phyloP scores from a whole-genome alignment of 1,140 invertebrate species.

The Tetraneura akinire region DNA sequence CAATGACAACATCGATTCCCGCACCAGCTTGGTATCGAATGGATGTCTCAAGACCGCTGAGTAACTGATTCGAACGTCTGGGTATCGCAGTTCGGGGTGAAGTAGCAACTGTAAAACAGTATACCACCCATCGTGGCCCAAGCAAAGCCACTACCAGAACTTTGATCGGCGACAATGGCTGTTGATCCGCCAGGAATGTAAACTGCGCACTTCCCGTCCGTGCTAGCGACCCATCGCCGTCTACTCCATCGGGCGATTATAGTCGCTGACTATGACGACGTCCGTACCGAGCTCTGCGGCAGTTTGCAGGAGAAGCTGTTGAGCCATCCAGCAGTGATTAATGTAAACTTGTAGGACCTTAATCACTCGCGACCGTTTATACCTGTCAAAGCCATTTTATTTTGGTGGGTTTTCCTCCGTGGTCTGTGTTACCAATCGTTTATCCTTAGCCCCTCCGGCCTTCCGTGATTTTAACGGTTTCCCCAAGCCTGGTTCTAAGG shows the following conservation, averaged over 20 bases:
- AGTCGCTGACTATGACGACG: background rate
- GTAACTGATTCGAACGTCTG: background rate
- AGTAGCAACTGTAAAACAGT: background rate
- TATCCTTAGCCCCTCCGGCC: too few relatives aligned
- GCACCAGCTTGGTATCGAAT: background rate
- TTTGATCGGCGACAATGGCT: background rate
- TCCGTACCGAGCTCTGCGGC: background rate
- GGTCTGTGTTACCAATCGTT: too few relatives aligned
- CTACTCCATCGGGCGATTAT: background rate
- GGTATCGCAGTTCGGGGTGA: background rate
- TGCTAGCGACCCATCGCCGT: background rate
- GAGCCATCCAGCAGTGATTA: background rate
- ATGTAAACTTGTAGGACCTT: background rate
- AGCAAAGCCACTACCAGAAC: background rate
- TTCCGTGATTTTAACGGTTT: too few relatives aligned
- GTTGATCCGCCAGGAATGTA: background rate
- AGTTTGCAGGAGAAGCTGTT: slow-evolving; percentile 4
- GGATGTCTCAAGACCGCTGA: background rate
- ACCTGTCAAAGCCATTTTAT: too few relatives aligned
- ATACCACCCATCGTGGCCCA: background rate
- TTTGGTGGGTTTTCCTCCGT: too few relatives aligned
- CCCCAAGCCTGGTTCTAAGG: too few relatives aligned
- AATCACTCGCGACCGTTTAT: too few relatives aligned
- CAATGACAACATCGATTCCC: too few relatives aligned
- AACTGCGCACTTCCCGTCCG: background rate